These are phyloP conservation scores for Ellobium chinense DNA, from an alignment of 2,888 invertebrate genomes.

Conservation along the genomic window DNA sequence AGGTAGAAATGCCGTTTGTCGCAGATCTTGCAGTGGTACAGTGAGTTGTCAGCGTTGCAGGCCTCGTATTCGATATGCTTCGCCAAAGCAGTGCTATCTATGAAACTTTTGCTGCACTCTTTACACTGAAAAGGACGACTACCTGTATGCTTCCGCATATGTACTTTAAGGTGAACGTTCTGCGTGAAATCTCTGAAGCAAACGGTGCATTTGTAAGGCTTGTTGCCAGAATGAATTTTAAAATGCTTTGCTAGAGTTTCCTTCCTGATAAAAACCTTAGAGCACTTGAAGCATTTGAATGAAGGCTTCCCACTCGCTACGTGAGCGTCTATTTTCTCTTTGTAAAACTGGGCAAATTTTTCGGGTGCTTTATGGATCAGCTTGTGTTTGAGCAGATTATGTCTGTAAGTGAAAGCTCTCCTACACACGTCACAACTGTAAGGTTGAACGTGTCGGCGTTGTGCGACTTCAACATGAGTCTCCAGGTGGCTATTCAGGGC, in stretches of 20 bases:
- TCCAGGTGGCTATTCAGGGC: slow-evolving; percentile 50
- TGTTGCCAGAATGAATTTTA: slow-evolving; percentile 47
- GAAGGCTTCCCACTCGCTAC: slow-evolving; percentile 48
- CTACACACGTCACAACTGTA: slow-evolving; percentile 46
- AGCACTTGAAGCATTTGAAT: slow-evolving; percentile 39
- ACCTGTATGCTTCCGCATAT: slow-evolving; percentile 50
- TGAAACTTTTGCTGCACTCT: slow-evolving; percentile 43
- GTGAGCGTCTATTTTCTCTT: slow-evolving; percentile 41
- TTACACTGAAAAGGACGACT: slow-evolving; percentile 50
- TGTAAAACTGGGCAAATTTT: slow-evolving; percentile 44
- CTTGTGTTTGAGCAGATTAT: slow-evolving; percentile 48
- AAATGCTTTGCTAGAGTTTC: slow-evolving; percentile 49
- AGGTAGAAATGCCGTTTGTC: slow-evolving; percentile 40
- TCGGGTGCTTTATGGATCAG: slow-evolving; percentile 46
- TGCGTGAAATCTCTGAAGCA: slow-evolving; percentile 47
- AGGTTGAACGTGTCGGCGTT: slow-evolving; percentile 50
- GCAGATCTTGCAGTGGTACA: slow-evolving; percentile 36
- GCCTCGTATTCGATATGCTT: slow-evolving; percentile 48
- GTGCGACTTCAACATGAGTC: slow-evolving; percentile 44
- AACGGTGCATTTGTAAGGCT: slow-evolving; percentile 44
- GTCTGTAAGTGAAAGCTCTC: slow-evolving; percentile 48
- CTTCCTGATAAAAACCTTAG: slow-evolving; percentile 48
- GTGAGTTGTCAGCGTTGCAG: slow-evolving; percentile 25
- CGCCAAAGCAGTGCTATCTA: slow-evolving; percentile 51
- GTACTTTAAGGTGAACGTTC: slow-evolving; percentile 51